These are phyloP conservation scores for Pimephales promelas DNA, from an alignment of 2,113 vertebrate species.

Conservation along the genomic window DNA sequence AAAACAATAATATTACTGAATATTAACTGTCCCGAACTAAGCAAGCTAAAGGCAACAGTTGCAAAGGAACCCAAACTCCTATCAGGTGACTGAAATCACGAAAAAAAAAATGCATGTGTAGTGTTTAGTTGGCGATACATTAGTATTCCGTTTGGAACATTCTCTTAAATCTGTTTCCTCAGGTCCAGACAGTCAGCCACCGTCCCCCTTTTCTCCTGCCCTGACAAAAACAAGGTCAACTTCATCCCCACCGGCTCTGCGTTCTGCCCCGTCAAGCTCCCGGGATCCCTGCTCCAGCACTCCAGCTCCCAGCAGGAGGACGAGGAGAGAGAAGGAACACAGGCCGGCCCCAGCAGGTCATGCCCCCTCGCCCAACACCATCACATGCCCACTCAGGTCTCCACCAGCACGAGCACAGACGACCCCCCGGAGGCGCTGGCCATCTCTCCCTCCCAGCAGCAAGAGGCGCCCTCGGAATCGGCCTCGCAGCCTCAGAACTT, in stretches of 20 bases:
- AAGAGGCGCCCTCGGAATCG: constrained; percentile 78
- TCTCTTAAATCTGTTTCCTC: constrained; percentile 38
- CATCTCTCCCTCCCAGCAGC: constrained; percentile 67
- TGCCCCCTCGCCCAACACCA: constrained; percentile 74
- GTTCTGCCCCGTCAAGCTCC: constrained; percentile 95
- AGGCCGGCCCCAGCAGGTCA: constrained; percentile 70
- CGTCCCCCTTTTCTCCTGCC: constrained; percentile 94
- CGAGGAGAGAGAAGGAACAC: constrained; percentile 74
- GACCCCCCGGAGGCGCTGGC: constrained; percentile 69
- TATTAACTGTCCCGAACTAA: too few relatives aligned
- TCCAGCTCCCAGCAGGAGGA: constrained; percentile 79
- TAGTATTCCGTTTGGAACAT: background rate
- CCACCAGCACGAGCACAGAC: constrained; percentile 88
- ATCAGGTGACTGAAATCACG: too few relatives aligned
- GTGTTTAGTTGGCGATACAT: background rate
- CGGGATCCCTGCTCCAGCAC: constrained; percentile 79
- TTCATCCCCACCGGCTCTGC: constrained; percentile 97
- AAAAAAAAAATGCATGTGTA: too few relatives aligned
- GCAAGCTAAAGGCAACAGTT: too few relatives aligned
- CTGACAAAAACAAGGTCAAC: constrained; percentile 99
- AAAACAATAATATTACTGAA: too few relatives aligned
- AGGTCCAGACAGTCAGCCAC: constrained; percentile 89
- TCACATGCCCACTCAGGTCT: constrained; percentile 81
- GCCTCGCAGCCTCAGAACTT: constrained; percentile 81
- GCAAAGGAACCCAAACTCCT: too few relatives aligned